A percentile compares a stretch with the other conserved stretches of the same genome.
These are phyloP conservation scores for Borostomias antarcticus DNA, from an alignment of 2,797 vertebrate species.

Conservation along the genomic window DNA sequence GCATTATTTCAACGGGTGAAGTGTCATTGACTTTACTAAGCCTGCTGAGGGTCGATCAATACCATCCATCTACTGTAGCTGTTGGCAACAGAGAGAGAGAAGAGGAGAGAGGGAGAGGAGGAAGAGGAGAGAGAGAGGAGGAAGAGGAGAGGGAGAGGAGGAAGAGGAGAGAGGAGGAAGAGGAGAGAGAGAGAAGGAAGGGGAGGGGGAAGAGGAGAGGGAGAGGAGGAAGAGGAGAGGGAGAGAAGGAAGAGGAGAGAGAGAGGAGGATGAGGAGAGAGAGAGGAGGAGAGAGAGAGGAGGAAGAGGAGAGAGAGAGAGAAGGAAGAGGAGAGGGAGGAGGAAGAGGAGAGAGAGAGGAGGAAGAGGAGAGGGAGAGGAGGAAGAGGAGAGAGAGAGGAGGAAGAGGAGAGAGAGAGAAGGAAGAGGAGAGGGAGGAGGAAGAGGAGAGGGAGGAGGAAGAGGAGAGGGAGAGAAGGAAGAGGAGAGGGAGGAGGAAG, in stretches of 20 bases:
- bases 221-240: background rate
- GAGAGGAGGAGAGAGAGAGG: constrained; percentile 19
- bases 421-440: constrained; percentile 11
- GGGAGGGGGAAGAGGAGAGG: background rate
- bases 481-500: background rate
- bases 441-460: background rate
- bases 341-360: constrained; percentile 23
- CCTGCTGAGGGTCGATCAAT: constrained; percentile 46
- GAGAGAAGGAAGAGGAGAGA: background rate
- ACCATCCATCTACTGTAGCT: constrained; percentile 39
- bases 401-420: background rate
- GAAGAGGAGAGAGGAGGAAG: no score
- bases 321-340: constrained; percentile 35
- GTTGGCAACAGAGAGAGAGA: constrained; percentile 12
- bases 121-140: no score
- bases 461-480: constrained; percentile 8
- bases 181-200: background rate
- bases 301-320: constrained; percentile 34
- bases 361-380: constrained; percentile 25
- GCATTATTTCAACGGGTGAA: constrained; percentile 32
- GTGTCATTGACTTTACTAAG: constrained; percentile 41
- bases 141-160: no score
- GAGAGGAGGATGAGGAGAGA: background rate
- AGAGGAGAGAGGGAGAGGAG: background rate
- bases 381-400: constrained; percentile 35